These are phyloP conservation scores for Meloidogyne chitwoodi DNA, from an alignment of 1,140 invertebrate genomes.

Conservation along the genomic window DNA sequence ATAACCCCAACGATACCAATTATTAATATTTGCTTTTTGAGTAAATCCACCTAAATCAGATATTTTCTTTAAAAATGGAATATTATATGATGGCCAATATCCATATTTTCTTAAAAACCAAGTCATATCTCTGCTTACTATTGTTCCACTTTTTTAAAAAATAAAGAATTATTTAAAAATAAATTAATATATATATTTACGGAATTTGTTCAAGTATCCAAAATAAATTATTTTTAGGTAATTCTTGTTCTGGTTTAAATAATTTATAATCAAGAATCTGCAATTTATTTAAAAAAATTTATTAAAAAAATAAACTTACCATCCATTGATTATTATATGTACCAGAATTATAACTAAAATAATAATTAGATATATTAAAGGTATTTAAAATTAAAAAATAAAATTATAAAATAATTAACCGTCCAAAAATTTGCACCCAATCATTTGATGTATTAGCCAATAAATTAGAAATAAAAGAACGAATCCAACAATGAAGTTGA, in stretches of 20 bases:
- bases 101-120: constrained; percentile 67
- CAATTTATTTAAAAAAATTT: too few relatives aligned
- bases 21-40: constrained; percentile 38
- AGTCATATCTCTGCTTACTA: constrained; percentile 67
- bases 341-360: constrained; percentile 71
- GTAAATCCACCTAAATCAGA: constrained; percentile 65
- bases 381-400: too few relatives aligned
- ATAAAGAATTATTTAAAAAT: not conserved
- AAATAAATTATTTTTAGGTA: constrained; percentile 66
- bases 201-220: constrained; percentile 80
- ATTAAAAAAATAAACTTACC: constrained; percentile 57
- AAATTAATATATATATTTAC: not conserved
- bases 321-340: constrained; percentile 86
- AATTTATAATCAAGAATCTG: constrained; percentile 68
- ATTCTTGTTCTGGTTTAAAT: constrained; percentile 64
- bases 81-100: constrained; percentile 77
- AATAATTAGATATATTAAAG: too few relatives aligned
- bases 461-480: constrained; percentile 79
- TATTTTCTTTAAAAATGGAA: constrained; percentile 72
- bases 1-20: constrained; percentile 70
- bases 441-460: constrained; percentile 68
- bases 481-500: constrained; percentile 69
- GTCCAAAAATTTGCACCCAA: constrained; percentile 22
- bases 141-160: constrained; percentile 10
- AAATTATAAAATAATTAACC: not conserved